Percentiles rank a stretch among this genome's conserved stretches.
Conservation (phyloP, 2,888 invertebrate genomes). For the Aphodius granarius region DNA sequence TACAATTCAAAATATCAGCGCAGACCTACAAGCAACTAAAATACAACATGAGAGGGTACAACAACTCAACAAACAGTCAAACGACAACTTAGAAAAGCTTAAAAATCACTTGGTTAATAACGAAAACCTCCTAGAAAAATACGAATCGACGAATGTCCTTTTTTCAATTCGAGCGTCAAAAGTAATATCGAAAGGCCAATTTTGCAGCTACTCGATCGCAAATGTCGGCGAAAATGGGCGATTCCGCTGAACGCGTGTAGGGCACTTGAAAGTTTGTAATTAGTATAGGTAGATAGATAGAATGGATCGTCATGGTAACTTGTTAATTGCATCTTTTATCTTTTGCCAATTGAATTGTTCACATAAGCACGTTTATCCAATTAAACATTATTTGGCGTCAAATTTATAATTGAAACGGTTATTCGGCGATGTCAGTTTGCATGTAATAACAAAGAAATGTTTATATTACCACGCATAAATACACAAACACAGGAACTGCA, state of each 20-base stretch:
- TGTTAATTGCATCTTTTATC: no score
- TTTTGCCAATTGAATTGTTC: neutral
- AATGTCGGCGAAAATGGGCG: neutral
- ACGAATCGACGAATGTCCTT: no score
- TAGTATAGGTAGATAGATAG: no score
- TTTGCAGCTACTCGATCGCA: no score
- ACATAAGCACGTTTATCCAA: neutral
- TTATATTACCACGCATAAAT: neutral
- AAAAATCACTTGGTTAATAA: conserved; percentile 55
- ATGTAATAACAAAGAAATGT: no score
- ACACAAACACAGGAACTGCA: neutral
- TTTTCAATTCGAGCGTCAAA: no score
- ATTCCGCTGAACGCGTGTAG: no score
- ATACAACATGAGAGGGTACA: conserved; percentile 51
- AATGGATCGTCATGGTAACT: no score
- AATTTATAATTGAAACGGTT: neutral
- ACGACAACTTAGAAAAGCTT: conserved; percentile 53
- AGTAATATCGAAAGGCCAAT: no score
- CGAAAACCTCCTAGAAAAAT: conserved; percentile 60
- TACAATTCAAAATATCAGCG: conserved; percentile 42
- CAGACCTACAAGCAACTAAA: conserved; percentile 45
- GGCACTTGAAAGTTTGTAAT: no score
- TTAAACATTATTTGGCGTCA: neutral
- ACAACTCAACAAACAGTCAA: conserved; percentile 53
- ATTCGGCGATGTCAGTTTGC: neutral